Base-by-base conservation (phyloP, 2,113 vertebrate genomes). In the Caretta caretta region DNA sequence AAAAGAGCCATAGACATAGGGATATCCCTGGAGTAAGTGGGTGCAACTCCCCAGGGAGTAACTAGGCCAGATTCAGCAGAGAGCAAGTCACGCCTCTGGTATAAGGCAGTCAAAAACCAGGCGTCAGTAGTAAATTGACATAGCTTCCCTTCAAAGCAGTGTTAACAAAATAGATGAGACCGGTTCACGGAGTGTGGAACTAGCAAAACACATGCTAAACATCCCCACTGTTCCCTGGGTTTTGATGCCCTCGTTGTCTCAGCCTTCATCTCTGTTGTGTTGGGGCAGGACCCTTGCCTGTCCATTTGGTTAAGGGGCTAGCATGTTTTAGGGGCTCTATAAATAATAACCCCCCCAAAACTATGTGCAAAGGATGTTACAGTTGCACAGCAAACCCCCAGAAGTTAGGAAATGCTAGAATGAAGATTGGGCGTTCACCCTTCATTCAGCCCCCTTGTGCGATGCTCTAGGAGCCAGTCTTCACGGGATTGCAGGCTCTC, bases 121-220 rank as follows among this genome's bases (percentile, higher is more conserved):
- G 31, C 22, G 0, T 75, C 3, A 56, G 42, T n/a, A n/a, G 50
- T 93, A 80, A 93, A 87, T 93, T 5, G 3, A 80, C 54, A 84
- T 92, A 85, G 84, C 49, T 59, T 92, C 93, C 93, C 90, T 93
- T 92, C 87, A 80, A 50, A 93, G 65, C 57, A 90, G 42, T 75
- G 83, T 49, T 38, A 84, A 75, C 51, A 90, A 25, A 6, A 88
- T 88, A 86, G 51, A 31, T n/a, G 85, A 29, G 76, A 88, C 90
- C 92, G 83, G 42, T 19, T 81, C 38, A n/a, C 35, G 54, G 19
- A 79, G 50, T 46, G 17, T 1, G 75, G 62, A 90, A 83, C 16
- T 62, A 90, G 81, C 19, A 88, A 88, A 94, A 87, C 0, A 17
- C 22, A 46, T 6, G 1, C 9, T 42, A 35, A 95, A 85, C 72